Evolutionary conservation across 1,140 invertebrate species (phyloP), one percentile per base, ranked within the genome.

Genomic region (Bombus cullumanus): DNA sequence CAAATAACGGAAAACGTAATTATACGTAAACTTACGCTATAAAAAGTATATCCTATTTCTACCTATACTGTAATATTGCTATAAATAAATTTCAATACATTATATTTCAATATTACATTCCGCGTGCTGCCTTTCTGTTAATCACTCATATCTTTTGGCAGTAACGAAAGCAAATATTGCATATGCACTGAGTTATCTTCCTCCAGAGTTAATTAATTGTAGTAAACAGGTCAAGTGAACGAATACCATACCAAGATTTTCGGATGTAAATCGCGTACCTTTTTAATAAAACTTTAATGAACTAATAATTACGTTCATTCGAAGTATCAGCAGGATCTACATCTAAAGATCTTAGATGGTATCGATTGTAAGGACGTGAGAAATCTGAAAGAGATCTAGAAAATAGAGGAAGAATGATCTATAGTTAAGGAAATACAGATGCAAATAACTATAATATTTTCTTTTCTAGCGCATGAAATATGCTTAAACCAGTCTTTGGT

Each of bases 91-190:
- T 64, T 69, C 34, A 57, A 81, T 43, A 31, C n/a, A 5, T 31
- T 77, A n/a, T 81, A 64, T 53, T 80, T 73, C 59, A 18, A 43
- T n/a, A 74, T 39, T 22, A 69, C 4, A 59, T 82, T 39, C 18
- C 37, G 43, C 12, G 53, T 83, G 83, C 80, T 90, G 72, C 74
- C 81, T 90, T 79, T 87, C 79, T 53, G 18, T 39, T 59, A 37
- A 74, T 66, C 34, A 13, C 57, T 59, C 31, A 2, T 47, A 68
- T 71, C 59, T 28, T 59, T 90, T 89, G 88, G 89, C 88, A 90
- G 89, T 90, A 90, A 90, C 73, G 59, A 90, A 89, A 90, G 73
- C 41, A 71, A 84, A 37, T 81, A 72, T 85, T 37, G 59, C 25
- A 82, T 34, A 57, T 53, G 69, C 34, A 59, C 72, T 71, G 37